Evolutionary conservation across 92 coral and sea anemone species (phyloP).

Genomic region (Galaxea fascicularis): DNA sequence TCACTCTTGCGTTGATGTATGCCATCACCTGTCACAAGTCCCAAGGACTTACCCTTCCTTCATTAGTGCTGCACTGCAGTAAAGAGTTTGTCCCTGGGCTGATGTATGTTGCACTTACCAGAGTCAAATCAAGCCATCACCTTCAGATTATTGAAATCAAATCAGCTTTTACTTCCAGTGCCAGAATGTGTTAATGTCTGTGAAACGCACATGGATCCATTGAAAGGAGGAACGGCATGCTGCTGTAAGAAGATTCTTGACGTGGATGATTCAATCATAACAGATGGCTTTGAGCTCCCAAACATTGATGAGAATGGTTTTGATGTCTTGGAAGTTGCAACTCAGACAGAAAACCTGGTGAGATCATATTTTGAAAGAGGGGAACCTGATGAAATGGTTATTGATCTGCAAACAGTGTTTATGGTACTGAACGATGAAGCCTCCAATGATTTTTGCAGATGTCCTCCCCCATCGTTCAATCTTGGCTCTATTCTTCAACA

Average conservation of each 20-base stretch:
- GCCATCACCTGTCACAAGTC: conserved; percentile 63
- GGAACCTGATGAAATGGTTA: conserved; percentile 40
- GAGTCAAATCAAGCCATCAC: conserved; percentile 24
- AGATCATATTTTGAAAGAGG: conserved; percentile 63
- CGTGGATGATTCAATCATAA: neutral
- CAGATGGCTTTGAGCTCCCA: neutral
- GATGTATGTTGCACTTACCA: conserved; percentile 41
- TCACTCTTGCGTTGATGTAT: conserved; percentile 45
- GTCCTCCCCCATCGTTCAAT: conserved; percentile 46
- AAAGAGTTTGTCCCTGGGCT: conserved; percentile 63
- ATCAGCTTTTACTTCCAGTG: conserved; percentile 42
- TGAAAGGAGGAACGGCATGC: conserved; percentile 16
- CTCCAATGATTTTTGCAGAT: conserved; percentile 21
- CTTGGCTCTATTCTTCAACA: conserved; percentile 17
- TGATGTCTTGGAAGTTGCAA: conserved; percentile 9
- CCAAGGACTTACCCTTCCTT: conserved; percentile 53
- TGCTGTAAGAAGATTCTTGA: conserved; percentile 38
- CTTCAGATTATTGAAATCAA: conserved; percentile 2
- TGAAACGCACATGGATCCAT: neutral
- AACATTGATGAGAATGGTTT: conserved; percentile 31
- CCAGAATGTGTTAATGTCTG: conserved; percentile 42
- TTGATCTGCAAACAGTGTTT: conserved; percentile 59
- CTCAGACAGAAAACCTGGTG: conserved; percentile 19
- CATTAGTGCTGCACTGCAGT: conserved; percentile 51
- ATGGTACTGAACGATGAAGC: conserved; percentile 42